These are phyloP conservation scores for Aspidapion aeneum DNA, from an alignment of 2,888 invertebrate genomes.

Conservation along the genomic window DNA sequence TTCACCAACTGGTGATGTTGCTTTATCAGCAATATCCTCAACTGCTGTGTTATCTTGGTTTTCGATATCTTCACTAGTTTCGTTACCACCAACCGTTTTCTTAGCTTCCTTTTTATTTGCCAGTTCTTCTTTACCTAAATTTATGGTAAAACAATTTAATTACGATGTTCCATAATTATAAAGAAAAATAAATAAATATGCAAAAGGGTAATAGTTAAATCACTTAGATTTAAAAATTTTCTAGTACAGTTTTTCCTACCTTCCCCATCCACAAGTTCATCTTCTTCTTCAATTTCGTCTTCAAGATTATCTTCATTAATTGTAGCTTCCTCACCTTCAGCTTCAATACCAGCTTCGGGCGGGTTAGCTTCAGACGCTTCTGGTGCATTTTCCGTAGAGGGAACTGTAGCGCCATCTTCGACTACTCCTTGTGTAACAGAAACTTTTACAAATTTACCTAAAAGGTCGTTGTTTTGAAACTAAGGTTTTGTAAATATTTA, in stretches of 20 bases:
- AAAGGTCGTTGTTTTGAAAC: background rate
- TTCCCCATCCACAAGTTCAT: too few relatives aligned
- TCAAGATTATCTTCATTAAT: slow-evolving; percentile 30
- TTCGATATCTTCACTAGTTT: slow-evolving; percentile 28
- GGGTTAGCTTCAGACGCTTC: slow-evolving; percentile 15
- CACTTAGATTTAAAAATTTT: too few relatives aligned
- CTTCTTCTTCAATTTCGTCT: slow-evolving; percentile 31
- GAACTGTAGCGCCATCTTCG: background rate
- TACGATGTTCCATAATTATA: too few relatives aligned
- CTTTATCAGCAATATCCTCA: slow-evolving; percentile 46
- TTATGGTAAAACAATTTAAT: too few relatives aligned
- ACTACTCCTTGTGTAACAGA: background rate
- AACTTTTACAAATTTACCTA: slow-evolving; percentile 16
- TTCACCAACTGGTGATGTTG: slow-evolving; percentile 49
- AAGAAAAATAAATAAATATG: too few relatives aligned
- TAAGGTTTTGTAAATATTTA: background rate
- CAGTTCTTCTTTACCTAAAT: too few relatives aligned
- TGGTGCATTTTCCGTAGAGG: slow-evolving; percentile 7
- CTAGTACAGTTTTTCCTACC: too few relatives aligned
- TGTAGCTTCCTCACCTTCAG: slow-evolving; percentile 23
- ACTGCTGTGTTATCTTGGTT: slow-evolving; percentile 24
- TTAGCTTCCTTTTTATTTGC: too few relatives aligned
- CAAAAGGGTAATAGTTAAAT: too few relatives aligned
- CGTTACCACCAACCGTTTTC: slow-evolving; percentile 20
- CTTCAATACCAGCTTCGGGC: slow-evolving; percentile 23